These are phyloP conservation scores for Pseudorhiza aurosa DNA, from an alignment of 30 jellyfish, hydroid and myxozoan species.

Conservation along the genomic window DNA sequence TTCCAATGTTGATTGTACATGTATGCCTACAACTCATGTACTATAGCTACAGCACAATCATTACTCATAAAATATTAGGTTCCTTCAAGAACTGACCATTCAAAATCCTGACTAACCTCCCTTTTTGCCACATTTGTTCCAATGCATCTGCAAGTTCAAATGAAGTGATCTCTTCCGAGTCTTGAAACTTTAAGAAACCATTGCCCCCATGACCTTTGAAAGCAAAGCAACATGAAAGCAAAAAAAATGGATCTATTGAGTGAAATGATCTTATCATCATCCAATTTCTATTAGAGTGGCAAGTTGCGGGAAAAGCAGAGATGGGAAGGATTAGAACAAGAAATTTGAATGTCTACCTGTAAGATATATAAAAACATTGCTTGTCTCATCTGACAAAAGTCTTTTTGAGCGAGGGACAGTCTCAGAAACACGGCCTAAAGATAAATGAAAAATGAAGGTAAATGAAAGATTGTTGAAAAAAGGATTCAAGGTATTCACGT, in stretches of 20 bases:
- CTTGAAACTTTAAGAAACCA: slow-evolving; percentile 93
- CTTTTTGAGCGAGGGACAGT: slow-evolving; percentile 92
- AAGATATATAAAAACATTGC: slow-evolving; percentile 80
- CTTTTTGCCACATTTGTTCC: slow-evolving; percentile 94
- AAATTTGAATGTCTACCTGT: slow-evolving; percentile 45
- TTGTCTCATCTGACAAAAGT: slow-evolving; percentile 89
- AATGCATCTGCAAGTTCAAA: slow-evolving; percentile 90
- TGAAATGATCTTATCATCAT: too few species aligned
- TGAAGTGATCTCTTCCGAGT: slow-evolving; percentile 82
- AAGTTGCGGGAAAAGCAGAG: too few species aligned
- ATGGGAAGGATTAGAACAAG: neutral
- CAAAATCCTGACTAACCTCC: slow-evolving; percentile 38
- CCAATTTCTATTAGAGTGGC: too few species aligned
- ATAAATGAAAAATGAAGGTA: neutral
- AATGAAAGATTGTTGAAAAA: too few species aligned
- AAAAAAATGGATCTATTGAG: slow-evolving; percentile 8
- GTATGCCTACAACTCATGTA: too few species aligned
- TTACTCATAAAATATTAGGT: too few species aligned
- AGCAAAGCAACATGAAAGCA: neutral
- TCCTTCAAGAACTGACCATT: too few species aligned
- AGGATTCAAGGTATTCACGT: too few species aligned
- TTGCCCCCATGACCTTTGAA: slow-evolving; percentile 94
- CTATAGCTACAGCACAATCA: too few species aligned
- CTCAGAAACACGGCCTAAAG: slow-evolving; percentile 70
- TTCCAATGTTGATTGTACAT: too few species aligned